A percentile compares a stretch with the other conserved stretches of the same genome.
phyloP scores from a whole-genome alignment of 2,797 vertebrate species.

The Calcarius lapponicus region DNA sequence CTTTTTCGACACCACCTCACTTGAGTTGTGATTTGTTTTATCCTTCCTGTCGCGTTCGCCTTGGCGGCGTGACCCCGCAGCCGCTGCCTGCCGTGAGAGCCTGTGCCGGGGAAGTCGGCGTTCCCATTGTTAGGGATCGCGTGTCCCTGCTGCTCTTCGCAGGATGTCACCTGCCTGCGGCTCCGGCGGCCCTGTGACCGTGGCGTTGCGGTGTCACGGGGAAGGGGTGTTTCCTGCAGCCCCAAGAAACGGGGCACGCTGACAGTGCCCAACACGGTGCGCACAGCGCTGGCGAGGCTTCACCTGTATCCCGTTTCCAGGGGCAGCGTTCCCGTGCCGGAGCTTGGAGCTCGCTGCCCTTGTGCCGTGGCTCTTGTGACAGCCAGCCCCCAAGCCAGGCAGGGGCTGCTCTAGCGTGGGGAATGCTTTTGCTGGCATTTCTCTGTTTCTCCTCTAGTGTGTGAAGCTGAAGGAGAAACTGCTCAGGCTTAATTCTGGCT shows the following conservation, averaged over 20 bases:
- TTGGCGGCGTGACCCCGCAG: background rate
- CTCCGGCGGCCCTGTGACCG: background rate
- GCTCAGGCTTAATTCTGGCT: background rate
- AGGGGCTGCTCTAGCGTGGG: background rate
- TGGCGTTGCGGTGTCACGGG: background rate
- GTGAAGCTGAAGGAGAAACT: background rate
- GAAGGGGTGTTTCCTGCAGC: background rate
- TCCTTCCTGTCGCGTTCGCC: background rate
- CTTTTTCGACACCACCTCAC: background rate
- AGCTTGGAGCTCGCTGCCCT: background rate
- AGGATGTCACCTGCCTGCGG: background rate
- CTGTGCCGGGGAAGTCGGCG: background rate
- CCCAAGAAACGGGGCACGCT: accelerated
- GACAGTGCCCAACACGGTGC: accelerated
- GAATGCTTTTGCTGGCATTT: background rate
- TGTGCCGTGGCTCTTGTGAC: background rate
- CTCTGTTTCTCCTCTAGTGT: background rate
- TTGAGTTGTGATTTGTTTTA: background rate
- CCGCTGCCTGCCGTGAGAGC: background rate
- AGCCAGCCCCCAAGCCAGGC: background rate
- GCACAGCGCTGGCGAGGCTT: accelerated
- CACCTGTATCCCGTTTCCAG: background rate
- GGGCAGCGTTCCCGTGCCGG: accelerated
- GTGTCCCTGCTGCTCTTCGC: background rate
- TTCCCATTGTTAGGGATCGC: background rate